Evolutionary conservation across 2,888 invertebrate species (phyloP).

Genomic region (Ypsolopha scabrella): DNA sequence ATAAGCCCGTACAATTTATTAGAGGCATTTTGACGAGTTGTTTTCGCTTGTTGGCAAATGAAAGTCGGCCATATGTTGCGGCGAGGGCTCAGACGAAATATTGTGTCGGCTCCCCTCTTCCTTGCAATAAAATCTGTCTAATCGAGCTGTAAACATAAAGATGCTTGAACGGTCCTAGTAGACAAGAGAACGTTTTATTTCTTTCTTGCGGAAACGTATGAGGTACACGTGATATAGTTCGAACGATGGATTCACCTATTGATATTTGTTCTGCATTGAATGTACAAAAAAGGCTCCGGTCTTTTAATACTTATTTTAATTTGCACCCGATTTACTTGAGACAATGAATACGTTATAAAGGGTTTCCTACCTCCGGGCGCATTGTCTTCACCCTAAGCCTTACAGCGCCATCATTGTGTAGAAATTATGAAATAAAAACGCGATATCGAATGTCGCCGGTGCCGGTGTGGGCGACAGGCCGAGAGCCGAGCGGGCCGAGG

Average conservation of each 20-base stretch:
- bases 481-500: constrained; percentile 13
- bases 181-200: too few species aligned
- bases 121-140: neutral
- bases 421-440: constrained; percentile 67
- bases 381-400: constrained; percentile 68
- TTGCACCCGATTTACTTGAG: constrained; percentile 69
- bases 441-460: constrained; percentile 60
- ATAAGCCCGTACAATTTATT: constrained; percentile 57
- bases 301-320: constrained; percentile 22
- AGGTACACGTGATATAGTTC: too few species aligned
- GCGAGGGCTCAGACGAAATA: neutral
- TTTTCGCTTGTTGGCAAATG: constrained; percentile 27
- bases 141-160: neutral
- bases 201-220: too few species aligned
- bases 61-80: neutral
- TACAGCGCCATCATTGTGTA: constrained; percentile 55
- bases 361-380: constrained; percentile 68
- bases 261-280: neutral
- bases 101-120: neutral
- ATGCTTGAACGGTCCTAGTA: too few species aligned
- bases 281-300: neutral
- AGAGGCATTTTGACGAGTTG: constrained; percentile 41
- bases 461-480: constrained; percentile 28
- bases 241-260: neutral
- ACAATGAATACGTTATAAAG: constrained; percentile 59